Evolutionary conservation across 1,140 invertebrate species (phyloP).

Genomic region (Solenopsis invicta): DNA sequence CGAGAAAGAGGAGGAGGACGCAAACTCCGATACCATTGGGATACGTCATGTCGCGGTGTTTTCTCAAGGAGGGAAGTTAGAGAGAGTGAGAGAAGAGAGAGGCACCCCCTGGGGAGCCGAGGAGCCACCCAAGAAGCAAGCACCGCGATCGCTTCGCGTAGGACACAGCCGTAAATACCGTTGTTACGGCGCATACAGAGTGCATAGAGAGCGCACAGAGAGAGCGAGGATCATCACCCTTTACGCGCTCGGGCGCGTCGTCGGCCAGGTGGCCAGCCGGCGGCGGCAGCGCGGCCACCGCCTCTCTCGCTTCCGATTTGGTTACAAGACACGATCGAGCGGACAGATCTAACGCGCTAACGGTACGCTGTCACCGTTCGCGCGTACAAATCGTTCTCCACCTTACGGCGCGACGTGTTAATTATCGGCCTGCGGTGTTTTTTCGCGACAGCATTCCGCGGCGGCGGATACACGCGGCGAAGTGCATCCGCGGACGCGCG

Average conservation of each 20-base stretch:
- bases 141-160: slow-evolving; percentile 81
- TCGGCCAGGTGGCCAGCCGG: background rate
- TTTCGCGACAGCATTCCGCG: slow-evolving; percentile 1
- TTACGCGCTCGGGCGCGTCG: too few species aligned
- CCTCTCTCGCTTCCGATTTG: slow-evolving; percentile 11
- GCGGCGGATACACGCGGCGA: background rate
- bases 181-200: slow-evolving; percentile 3
- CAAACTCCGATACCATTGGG: slow-evolving; percentile 79
- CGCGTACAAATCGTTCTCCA: background rate
- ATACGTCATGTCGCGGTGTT: slow-evolving; percentile 79
- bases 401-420: slow-evolving; percentile 1
- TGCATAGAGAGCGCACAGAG: too few species aligned
- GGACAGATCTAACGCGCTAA: slow-evolving; percentile 2
- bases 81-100: slow-evolving; percentile 58
- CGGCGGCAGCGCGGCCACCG: background rate
- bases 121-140: slow-evolving; percentile 85
- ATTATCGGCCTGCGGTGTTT: slow-evolving; percentile 12
- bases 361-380: slow-evolving; percentile 14
- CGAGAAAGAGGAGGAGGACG: slow-evolving; percentile 34
- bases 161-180: slow-evolving; percentile 75
- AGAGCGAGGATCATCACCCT: too few species aligned
- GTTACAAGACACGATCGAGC: background rate
- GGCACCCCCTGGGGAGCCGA: slow-evolving; percentile 83
- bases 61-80: slow-evolving; percentile 43
- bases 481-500: background rate